Conservation (phyloP, 2,888 invertebrate genomes). For the Pristionchus fissidentatus region DNA sequence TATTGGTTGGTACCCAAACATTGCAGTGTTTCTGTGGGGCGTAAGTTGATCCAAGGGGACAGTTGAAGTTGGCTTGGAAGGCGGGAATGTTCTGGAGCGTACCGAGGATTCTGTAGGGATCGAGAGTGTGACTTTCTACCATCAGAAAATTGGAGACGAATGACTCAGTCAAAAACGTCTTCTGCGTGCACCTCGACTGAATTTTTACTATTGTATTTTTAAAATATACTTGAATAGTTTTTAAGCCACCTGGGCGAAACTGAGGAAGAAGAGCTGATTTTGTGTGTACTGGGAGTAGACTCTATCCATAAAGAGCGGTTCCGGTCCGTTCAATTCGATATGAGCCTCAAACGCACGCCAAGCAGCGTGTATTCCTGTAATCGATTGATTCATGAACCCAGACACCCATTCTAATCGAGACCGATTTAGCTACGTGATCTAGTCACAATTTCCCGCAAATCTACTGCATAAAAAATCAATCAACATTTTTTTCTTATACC, state of each 20-base stretch:
- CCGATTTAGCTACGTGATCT: too few species aligned
- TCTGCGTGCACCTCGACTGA: conserved; percentile 66
- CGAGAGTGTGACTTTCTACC: conserved; percentile 68
- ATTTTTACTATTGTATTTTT: too few species aligned
- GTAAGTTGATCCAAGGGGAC: conserved; percentile 64
- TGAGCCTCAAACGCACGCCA: conserved; percentile 65
- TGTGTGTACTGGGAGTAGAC: conserved; percentile 66
- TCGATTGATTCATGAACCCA: too few species aligned
- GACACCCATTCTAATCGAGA: too few species aligned
- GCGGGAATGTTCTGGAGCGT: conserved; percentile 71
- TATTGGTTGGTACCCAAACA: too few species aligned
- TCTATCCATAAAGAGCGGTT: conserved; percentile 64
- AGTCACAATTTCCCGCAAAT: too few species aligned
- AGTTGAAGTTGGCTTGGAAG: conserved; percentile 66
- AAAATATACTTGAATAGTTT: too few species aligned
- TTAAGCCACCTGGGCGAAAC: conserved; percentile 62
- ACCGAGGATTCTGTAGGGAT: conserved; percentile 67
- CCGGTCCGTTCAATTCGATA: conserved; percentile 62
- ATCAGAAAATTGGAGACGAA: conserved; percentile 60
- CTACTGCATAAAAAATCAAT: too few species aligned
- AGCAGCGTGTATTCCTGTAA: conserved; percentile 70
- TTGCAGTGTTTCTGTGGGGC: conserved; percentile 67
- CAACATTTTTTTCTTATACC: too few species aligned
- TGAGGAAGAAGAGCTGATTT: conserved; percentile 72
- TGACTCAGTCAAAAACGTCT: conserved; percentile 51